Base-by-base conservation (phyloP, 2,888 invertebrate genomes). In the Euclidia mi region DNA sequence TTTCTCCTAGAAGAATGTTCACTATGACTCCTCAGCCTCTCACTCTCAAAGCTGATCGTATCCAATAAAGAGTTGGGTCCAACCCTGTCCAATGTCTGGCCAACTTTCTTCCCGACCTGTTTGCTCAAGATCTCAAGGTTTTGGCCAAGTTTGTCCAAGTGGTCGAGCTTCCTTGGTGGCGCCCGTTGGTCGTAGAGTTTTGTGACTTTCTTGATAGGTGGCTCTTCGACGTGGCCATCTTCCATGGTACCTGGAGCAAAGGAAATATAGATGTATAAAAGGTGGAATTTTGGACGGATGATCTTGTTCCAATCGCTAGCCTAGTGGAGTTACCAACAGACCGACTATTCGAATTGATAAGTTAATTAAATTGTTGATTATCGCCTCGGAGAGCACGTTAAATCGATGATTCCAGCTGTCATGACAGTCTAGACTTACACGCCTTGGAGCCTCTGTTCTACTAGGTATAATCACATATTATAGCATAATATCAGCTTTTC, bases 1-100 rank as follows among this genome's bases (percentile, higher is more conserved):
- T 94, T 92, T 35, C 94, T 87, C 74, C 93, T 88, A 35, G 92
- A 93, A 46, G 94, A 93, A 1, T 79, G 60, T 34, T 89, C 92
- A 51, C 93, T 94, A 0, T 87, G 88, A 58, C 87, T 82, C 18
- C 75, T 88, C 25, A 89, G 53, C 6, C 81, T 84, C 51, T 94
- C 93, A 51, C 88, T 92, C 64, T 93, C 94, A 64, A 82, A 92
- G 9, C 87, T 90, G 1, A 92, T 86, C 25, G 82, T 79, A 45
- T 90, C 92, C 40, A 90, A 53, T 3, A 85, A 76, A 9, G 76
- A 59, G 20, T 77, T 61, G 2, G 42, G 61, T 0, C 56, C 80
- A 47, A 68, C 59, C 20, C 77, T 77, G 28, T 84, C 85, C 29
- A 86, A 70, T 1, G 66, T 71, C 55, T 76, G 77, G 1, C 78